Base-by-base conservation (phyloP, 2,888 invertebrate genomes). In the Sminthurides aquaticus region DNA sequence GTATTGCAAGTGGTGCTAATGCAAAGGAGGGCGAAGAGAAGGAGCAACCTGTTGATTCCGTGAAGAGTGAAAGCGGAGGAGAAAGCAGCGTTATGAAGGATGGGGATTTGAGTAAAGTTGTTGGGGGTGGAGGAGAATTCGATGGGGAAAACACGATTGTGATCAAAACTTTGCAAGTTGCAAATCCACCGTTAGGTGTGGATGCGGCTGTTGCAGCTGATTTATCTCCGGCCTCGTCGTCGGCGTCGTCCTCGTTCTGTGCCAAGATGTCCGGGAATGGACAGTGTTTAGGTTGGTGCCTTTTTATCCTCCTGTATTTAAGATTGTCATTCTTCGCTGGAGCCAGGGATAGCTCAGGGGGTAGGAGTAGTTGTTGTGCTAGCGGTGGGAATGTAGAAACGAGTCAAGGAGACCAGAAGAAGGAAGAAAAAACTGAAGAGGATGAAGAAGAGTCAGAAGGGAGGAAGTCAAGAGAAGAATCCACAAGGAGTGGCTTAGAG, bases 221-320 rank as follows among this genome's bases (percentile, higher is more conserved):
- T 20, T 43, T 58, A 54, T 65, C 69, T 20, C 49, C 58, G 22
- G 60, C 66, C 18, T 65, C 69, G 28, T 64, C 67, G 15, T 65
- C 70, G 60, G 60, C 71, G 34, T 60, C 69, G 20, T 65, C 71
- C 26, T 62, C 72, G 64, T 64, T 68, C 58, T 74, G 74, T 71
- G 69, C 69, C 70, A 74, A 70, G 63, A 62, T 70, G 68, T 72
- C 72, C 66, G 57, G 64, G 18, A 67, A 68, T 57, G 74, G 74
- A 69, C 66, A 67, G 67, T 74, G 74, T 72, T 67, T 74, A 74
- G 74, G 74, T 74, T 74, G 72, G 74, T 74, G 74, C 74, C 73
- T 74, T 74, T 73, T 74, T 59, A 67, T 74, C 66, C 71, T 71
- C 61, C 60, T 69, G 63, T 67, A 52, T 22, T 11, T 34, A 34